Base-by-base conservation (phyloP, 2,888 invertebrate genomes). In the Beris chalybata region DNA sequence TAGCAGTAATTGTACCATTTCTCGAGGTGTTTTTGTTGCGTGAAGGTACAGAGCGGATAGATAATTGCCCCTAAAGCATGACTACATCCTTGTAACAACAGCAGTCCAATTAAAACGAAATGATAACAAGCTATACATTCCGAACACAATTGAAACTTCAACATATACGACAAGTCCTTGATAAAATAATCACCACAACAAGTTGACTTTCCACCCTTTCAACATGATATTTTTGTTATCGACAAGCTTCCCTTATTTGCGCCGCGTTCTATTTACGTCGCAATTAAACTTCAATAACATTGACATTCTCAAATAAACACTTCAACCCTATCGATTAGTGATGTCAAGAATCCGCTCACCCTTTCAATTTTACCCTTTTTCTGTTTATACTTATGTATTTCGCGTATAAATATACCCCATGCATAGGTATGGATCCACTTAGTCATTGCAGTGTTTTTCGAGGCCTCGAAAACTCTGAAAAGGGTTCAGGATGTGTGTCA, bases 181-280 rank as follows among this genome's bases (percentile, higher is more conserved):
- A 38, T 38, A 3, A 9, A 38, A 38, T 38, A 7, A 38, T 29
- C 58, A 6, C 45, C 29, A 47, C 47, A 31, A 45, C 45, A 58
- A 58, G 58, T 47, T 56, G 7, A 58, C 29, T 58, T 58, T 58
- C 58, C 58, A 58, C 58, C 58, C 58, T 58, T 58, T 58, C 45
- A 58, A 58, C 45, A 22, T 45, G 45, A 45, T 58, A 47, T 58
- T 58, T 58, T 58, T 58, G 58, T 58, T 58, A 47, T 58, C 47
- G 15, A 54, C 44, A n/a, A 5, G 13, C 56, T 38, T 56, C 7
- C 43, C 43, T 43, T 6, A 43, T 56, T 22, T n/a, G n/a, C n/a
- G 6, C 22, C 13, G 11, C 11, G 30, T 13, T 55, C 6, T 44
- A n/a, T 58, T 29, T 29, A 58, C n/a, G n/a, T 29, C 5, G 47